Conservation (phyloP, 2,797 vertebrate genomes). For the Gila robusta region DNA sequence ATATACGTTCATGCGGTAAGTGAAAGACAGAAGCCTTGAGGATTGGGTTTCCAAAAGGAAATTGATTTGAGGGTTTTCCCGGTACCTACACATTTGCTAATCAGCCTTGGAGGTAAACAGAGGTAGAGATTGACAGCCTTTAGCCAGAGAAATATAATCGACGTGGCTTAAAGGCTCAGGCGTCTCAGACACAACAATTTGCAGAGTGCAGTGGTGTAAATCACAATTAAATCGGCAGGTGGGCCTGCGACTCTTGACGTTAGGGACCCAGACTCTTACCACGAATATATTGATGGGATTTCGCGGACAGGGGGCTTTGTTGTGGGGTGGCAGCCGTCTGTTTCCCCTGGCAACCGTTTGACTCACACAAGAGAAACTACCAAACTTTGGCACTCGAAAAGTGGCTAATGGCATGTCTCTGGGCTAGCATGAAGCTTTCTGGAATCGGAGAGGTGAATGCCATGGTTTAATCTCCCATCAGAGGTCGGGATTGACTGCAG, state of each 20-base stretch:
- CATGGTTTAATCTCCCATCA: constrained; percentile 36
- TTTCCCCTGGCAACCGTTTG: constrained; percentile 42
- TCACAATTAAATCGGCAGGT: constrained; percentile 69
- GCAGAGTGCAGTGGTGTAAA: constrained; percentile 72
- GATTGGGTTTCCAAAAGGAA: constrained; percentile 61
- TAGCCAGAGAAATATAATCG: constrained; percentile 72
- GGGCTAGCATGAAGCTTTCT: background rate
- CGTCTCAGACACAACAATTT: constrained; percentile 72
- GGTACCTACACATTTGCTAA: constrained; percentile 61
- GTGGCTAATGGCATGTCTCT: background rate
- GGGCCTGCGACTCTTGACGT: constrained; percentile 52
- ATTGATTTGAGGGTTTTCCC: constrained; percentile 62
- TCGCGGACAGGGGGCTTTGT: constrained; percentile 21
- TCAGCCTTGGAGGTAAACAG: constrained; percentile 72
- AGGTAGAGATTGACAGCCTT: constrained; percentile 69
- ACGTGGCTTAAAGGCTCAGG: constrained; percentile 72
- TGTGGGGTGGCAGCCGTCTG: constrained; percentile 36
- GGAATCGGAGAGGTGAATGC: background rate
- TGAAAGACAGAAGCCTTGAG: constrained; percentile 48
- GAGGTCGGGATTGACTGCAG: constrained; percentile 18
- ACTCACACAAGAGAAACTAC: constrained; percentile 8
- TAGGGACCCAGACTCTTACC: constrained; percentile 52
- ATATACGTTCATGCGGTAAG: constrained; percentile 36
- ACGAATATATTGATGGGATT: constrained; percentile 64
- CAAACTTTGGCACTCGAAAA: constrained; percentile 31